Percentiles rank a stretch among this genome's conserved stretches.
Conservation (phyloP, 2,888 invertebrate genomes). For the Nomada goodeniana region DNA sequence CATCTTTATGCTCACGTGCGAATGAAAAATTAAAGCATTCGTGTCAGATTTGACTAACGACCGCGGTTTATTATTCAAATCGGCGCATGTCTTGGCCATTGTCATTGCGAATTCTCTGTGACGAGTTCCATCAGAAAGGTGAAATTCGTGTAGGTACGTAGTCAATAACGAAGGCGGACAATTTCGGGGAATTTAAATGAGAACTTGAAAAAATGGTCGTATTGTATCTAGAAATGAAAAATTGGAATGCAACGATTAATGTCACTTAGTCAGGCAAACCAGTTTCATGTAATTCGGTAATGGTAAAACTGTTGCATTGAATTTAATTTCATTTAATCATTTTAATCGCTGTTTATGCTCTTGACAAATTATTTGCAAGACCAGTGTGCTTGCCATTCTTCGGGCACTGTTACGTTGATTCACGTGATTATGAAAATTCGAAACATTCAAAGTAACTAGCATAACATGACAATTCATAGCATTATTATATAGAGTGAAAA, state of each 20-base stretch:
- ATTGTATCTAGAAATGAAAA: background rate
- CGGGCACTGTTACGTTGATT: no score
- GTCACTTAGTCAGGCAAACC: background rate
- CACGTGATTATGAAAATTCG: no score
- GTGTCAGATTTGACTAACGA: constrained; percentile 74
- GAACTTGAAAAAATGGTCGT: constrained; percentile 2
- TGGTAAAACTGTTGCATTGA: background rate
- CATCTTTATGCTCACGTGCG: constrained; percentile 43
- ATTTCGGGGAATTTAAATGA: background rate
- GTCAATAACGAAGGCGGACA: constrained; percentile 21
- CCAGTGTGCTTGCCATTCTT: no score
- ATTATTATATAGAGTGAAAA: no score
- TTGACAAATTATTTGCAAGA: no score
- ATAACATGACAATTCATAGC: no score
- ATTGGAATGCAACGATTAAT: background rate
- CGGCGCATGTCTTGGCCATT: constrained; percentile 61
- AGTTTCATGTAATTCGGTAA: background rate
- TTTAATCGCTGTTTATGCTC: no score
- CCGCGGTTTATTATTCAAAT: constrained; percentile 75
- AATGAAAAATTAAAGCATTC: constrained; percentile 76
- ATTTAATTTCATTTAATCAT: background rate
- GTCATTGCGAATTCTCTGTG: constrained; percentile 73
- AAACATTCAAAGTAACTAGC: no score
- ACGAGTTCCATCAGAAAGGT: constrained; percentile 48
- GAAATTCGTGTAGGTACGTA: background rate